Conservation (phyloP, 2,113 vertebrate genomes). For the Puntigrus tetrazona region DNA sequence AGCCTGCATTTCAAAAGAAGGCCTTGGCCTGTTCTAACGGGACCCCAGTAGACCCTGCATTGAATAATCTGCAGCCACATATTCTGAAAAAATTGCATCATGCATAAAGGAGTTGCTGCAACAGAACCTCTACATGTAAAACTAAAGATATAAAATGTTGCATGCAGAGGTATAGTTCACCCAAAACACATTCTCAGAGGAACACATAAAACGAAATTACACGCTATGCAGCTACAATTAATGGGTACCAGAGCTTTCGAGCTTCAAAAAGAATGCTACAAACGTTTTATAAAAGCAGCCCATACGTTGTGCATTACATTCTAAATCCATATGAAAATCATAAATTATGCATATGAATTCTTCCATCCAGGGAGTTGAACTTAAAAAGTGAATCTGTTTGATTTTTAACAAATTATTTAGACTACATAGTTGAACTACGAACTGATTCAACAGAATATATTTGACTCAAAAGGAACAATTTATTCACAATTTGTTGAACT, state of each 20-base stretch:
- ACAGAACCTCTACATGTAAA: not conserved
- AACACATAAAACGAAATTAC: not conserved
- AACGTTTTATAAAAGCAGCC: not conserved
- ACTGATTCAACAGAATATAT: not conserved
- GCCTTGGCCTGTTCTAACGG: not conserved
- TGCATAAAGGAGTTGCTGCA: not conserved
- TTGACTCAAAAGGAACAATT: not conserved
- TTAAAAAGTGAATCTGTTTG: not conserved
- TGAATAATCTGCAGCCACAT: not conserved
- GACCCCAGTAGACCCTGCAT: slow-evolving; percentile 5
- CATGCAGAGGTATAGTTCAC: not conserved
- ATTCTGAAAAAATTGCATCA: slow-evolving; percentile 17
- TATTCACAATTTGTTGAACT: not conserved
- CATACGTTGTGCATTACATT: not conserved
- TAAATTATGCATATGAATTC: too few relatives aligned
- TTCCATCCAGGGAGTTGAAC: not conserved
- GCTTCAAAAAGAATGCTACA: not conserved
- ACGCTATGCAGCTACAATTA: not conserved
- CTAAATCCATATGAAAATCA: not conserved
- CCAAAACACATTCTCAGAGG: not conserved
- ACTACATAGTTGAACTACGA: not conserved
- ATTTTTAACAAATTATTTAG: not conserved
- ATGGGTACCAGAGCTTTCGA: not conserved
- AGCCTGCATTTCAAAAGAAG: slow-evolving; percentile 10
- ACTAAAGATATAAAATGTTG: not conserved